Percentiles rank a stretch among this genome's conserved stretches.
Conservation (phyloP, 2,797 vertebrate species). For the Falco concolor region DNA sequence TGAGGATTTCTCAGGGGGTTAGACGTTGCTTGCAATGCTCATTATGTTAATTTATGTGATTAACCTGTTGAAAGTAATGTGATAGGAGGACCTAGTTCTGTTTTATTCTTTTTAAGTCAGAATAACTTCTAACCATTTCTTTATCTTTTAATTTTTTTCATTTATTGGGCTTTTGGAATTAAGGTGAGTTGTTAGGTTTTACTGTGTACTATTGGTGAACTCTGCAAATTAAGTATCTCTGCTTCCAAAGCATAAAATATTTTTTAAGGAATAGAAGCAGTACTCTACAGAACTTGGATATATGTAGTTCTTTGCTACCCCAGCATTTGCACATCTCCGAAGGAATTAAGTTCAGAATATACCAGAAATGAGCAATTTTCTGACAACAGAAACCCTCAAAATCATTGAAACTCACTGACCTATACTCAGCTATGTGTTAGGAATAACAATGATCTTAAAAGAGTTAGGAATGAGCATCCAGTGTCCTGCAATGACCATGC, state of each 20-base stretch:
- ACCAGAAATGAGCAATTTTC: neutral
- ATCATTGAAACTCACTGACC: neutral
- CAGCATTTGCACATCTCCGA: neutral
- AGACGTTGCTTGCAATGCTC: neutral
- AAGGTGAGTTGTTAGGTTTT: neutral
- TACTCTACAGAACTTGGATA: neutral
- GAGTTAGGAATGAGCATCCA: neutral
- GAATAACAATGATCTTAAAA: neutral
- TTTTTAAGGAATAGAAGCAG: neutral
- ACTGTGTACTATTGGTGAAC: neutral
- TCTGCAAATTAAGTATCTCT: neutral
- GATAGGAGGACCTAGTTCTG: neutral
- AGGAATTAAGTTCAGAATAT: neutral
- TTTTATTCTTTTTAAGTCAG: constrained; percentile 7
- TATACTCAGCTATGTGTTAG: neutral
- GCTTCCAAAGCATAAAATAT: neutral
- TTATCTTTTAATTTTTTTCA: neutral
- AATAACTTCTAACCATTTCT: constrained; percentile 4
- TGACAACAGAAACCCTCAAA: neutral
- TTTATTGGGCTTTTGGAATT: neutral
- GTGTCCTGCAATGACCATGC: neutral
- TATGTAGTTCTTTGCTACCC: neutral
- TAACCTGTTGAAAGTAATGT: constrained; percentile 35
- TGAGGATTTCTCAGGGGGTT: neutral
- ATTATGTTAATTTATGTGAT: constrained; percentile 10